Base-by-base conservation (phyloP, 2,797 vertebrate species). In the Aldrovandia affinis region DNA sequence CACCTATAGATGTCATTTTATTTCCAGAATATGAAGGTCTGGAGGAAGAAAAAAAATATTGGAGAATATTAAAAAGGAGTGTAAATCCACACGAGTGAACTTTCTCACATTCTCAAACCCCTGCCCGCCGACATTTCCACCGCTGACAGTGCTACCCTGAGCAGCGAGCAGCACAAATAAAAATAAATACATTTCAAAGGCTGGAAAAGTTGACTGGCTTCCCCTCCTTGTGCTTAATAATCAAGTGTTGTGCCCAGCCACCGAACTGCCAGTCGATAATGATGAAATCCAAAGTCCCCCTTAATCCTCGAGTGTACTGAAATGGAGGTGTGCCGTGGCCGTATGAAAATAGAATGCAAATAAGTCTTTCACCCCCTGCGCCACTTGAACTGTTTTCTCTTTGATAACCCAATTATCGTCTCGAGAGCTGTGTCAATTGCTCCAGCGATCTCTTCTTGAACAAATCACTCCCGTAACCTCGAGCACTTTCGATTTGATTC, bases 341-440 rank as follows among this genome's bases (percentile, higher is more conserved):
- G 93, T 97, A 98, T 98, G 97, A 98, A 99, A 99, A 99, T 98
- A 96, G 96, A 96, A 99, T 99, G 98, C 98, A 99, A 99, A 99
- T 99, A 97, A 97, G 97, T 94, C 96, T 97, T 97, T 96, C n/a
- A n/a, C 96, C 97, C 97, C 97, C 97, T 95, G 97, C 98, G 97
- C 97, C 99, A 98, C 98, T 99, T 97, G 97, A 99, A 99, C 98
- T 99, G 98, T 98, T 99, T 99, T 99, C 98, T 98, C 98, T 99
- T 99, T 99, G 98, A 99, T 99, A 99, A 99, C 98, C 98, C 98
- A 99, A 99, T 99, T 99, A 99, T 98, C 98, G 98, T 99, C 97
- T 99, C 97, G 97, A 99, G 98, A 99, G 98, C 98, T 99, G 97
- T 99, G 98, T 99, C 98, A 99, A 99, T 99, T 99, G 98, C 98